Conservation (phyloP, 2,888 invertebrate genomes). For the Oconnorella tubifera region DNA sequence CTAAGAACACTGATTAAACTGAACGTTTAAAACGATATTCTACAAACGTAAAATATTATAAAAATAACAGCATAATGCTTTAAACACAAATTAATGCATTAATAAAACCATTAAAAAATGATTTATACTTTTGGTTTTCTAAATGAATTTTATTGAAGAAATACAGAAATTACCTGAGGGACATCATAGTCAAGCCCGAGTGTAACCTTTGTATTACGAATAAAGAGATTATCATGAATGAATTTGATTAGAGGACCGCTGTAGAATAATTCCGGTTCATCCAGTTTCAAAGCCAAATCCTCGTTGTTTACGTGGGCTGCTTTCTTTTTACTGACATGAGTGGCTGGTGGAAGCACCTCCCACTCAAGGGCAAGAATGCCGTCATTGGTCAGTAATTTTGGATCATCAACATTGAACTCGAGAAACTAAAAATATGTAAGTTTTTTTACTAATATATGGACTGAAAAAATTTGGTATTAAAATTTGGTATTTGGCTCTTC, state of each 20-base stretch:
- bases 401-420: constrained; percentile 21
- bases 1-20: too few relatives aligned
- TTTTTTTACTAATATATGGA: background rate
- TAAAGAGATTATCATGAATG: constrained; percentile 10
- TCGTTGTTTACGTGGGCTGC: background rate
- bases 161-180: constrained; percentile 24
- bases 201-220: constrained; percentile 19
- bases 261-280: background rate
- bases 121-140: too few relatives aligned
- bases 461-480: too few relatives aligned
- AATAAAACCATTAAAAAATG: too few relatives aligned
- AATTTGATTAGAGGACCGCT: constrained; percentile 5
- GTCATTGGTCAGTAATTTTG: constrained; percentile 5
- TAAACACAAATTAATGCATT: too few relatives aligned
- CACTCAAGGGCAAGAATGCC: constrained; percentile 17
- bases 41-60: too few relatives aligned
- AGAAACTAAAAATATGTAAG: constrained; percentile 4
- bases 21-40: too few relatives aligned
- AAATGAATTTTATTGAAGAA: too few relatives aligned
- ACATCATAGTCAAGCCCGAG: constrained; percentile 20
- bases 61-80: too few relatives aligned
- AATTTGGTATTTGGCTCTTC: constrained; percentile 15
- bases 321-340: background rate
- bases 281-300: background rate
- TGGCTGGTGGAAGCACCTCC: background rate